A percentile compares a stretch with the other conserved stretches of the same genome.
Evolutionary conservation across 1,140 invertebrate genomes (phyloP).

Genomic region (Neodiprion fabricii): DNA sequence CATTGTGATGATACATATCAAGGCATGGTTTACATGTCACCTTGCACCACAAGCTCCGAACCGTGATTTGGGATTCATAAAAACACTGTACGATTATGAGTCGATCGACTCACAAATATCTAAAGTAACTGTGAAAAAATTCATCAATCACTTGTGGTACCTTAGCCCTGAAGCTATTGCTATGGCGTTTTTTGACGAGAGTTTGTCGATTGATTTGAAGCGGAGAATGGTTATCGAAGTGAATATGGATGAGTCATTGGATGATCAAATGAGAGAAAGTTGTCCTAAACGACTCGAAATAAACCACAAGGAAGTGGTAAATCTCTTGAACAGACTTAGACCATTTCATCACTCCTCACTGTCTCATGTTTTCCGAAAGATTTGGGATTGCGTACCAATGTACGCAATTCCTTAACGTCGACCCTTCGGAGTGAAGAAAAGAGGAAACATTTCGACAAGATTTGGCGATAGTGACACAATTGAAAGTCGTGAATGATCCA

Average conservation of each 20-base stretch:
- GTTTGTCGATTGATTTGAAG: conserved; percentile 28
- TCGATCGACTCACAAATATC: conserved; percentile 23
- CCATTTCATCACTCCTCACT: conserved; percentile 21
- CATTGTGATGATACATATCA: conserved; percentile 27
- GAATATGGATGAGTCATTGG: conserved; percentile 1
- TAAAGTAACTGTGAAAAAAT: conserved; percentile 26
- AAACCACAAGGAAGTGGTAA: too few relatives aligned
- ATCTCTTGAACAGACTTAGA: conserved; percentile 14
- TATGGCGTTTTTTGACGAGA: conserved; percentile 34
- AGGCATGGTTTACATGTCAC: conserved; percentile 31
- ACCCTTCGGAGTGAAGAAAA: conserved; percentile 20
- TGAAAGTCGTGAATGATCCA: conserved; percentile 29
- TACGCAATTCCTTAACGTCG: conserved; percentile 21
- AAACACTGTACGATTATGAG: conserved; percentile 28
- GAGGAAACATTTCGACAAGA: conserved; percentile 19
- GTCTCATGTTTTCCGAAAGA: conserved; percentile 25
- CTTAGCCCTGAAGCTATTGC: conserved; percentile 27
- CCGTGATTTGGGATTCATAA: conserved; percentile 34
- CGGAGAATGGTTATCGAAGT: conserved; percentile 29
- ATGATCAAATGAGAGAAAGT: conserved; percentile 3
- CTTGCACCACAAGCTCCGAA: conserved; percentile 31
- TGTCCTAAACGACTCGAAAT: neutral
- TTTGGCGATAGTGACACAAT: conserved; percentile 12
- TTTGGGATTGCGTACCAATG: conserved; percentile 16
- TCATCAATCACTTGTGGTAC: conserved; percentile 31